These are phyloP conservation scores for Spheniscus humboldti DNA, from an alignment of 2,797 vertebrate species.

Conservation along the genomic window DNA sequence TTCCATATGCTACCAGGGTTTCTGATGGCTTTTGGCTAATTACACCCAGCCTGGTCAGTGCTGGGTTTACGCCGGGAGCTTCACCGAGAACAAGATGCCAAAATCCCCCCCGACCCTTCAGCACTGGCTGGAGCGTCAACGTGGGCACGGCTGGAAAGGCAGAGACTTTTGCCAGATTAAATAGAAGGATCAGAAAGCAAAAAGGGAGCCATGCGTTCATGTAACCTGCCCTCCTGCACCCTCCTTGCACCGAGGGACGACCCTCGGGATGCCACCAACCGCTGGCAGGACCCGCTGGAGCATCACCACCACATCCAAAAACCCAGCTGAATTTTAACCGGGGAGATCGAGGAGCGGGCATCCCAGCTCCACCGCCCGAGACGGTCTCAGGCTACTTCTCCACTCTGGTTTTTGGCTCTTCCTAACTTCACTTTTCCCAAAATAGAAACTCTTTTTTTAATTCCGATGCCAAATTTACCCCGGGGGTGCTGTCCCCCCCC, in stretches of 20 bases:
- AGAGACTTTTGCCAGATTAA: background rate
- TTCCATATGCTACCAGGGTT: rapidly evolving
- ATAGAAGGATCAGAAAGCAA: background rate
- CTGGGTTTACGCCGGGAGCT: rapidly evolving
- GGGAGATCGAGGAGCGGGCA: background rate
- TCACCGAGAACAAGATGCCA: rapidly evolving
- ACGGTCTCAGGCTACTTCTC: background rate
- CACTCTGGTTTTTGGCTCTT: background rate
- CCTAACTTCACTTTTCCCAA: background rate
- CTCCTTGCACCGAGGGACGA: background rate
- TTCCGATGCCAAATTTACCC: background rate
- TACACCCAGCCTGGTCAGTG: rapidly evolving
- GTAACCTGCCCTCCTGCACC: background rate
- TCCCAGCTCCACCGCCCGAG: background rate
- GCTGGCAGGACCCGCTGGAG: background rate
- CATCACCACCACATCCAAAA: background rate
- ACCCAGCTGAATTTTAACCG: rapidly evolving
- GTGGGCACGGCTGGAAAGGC: rapidly evolving
- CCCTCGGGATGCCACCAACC: background rate
- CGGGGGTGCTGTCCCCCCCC: background rate
- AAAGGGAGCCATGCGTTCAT: background rate
- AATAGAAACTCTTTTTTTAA: background rate
- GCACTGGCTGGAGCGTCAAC: background rate
- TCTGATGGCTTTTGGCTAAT: background rate
- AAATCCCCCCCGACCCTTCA: background rate